phyloP scores from a whole-genome alignment of 2,888 invertebrate species.

The Tetrapedia diversipes region DNA sequence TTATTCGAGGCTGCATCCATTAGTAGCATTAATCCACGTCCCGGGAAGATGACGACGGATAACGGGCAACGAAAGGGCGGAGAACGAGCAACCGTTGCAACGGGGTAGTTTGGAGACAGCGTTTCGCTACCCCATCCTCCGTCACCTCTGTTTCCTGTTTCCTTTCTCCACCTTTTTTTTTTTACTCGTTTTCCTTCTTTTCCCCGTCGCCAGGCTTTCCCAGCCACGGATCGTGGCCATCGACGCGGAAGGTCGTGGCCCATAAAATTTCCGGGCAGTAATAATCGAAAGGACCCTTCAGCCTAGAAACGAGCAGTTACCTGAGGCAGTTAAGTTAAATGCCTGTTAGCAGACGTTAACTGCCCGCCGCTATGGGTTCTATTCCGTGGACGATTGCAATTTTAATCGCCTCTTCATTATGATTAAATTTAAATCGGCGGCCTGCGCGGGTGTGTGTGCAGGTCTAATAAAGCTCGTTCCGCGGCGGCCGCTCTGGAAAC shows the following conservation, averaged over 20 bases:
- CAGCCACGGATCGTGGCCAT: slow-evolving; percentile 56
- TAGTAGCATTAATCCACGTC: slow-evolving; percentile 36
- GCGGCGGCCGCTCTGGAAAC: slow-evolving; percentile 57
- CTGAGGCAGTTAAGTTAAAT: slow-evolving; percentile 82
- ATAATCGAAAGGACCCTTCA: slow-evolving; percentile 82
- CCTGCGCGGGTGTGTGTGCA: too few relatives aligned
- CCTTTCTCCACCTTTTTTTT: too few relatives aligned
- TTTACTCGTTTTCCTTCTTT: slow-evolving; percentile 2
- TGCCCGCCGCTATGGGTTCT: slow-evolving; percentile 75
- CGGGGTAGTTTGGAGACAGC: slow-evolving; percentile 24
- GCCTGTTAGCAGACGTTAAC: slow-evolving; percentile 82
- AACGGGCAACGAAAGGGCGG: slow-evolving; percentile 23
- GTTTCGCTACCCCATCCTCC: not conserved
- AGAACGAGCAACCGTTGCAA: slow-evolving; percentile 11
- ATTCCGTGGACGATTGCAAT: slow-evolving; percentile 79
- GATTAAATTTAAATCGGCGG: slow-evolving; percentile 82
- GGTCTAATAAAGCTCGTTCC: slow-evolving; percentile 76
- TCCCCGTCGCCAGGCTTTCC: slow-evolving; percentile 14
- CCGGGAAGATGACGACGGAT: slow-evolving; percentile 24
- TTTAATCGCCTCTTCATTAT: slow-evolving; percentile 82
- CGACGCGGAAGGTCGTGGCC: slow-evolving; percentile 73
- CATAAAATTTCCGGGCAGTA: slow-evolving; percentile 78
- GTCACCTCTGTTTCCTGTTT: not conserved
- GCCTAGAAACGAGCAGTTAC: slow-evolving; percentile 82
- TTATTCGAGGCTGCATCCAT: slow-evolving; percentile 13